These are phyloP conservation scores for Onthophagus taurus DNA, from an alignment of 1,140 invertebrate species.

Conservation along the genomic window DNA sequence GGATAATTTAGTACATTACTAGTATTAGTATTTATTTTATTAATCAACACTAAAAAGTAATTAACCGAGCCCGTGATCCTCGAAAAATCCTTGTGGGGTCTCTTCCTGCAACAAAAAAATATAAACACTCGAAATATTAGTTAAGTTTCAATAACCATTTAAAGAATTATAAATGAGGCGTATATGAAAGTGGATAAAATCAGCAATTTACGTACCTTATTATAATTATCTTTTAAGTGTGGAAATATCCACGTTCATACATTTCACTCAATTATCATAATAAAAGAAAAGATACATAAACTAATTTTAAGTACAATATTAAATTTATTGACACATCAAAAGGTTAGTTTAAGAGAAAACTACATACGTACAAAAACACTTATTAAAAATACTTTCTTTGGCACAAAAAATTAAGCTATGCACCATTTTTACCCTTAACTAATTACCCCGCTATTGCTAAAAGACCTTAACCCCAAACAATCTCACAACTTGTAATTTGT, in stretches of 20 bases:
- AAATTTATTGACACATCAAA: constrained; percentile 1
- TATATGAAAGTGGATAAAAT: constrained; percentile 15
- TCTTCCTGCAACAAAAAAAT: constrained; percentile 82
- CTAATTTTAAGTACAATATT: constrained; percentile 1
- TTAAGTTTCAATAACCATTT: background rate
- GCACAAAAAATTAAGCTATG: background rate
- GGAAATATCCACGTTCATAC: background rate
- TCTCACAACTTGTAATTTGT: too few relatives aligned
- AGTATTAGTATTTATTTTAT: too few relatives aligned
- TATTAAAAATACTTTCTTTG: background rate
- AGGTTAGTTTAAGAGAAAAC: background rate
- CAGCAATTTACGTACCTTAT: too few relatives aligned
- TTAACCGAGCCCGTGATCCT: constrained; percentile 95
- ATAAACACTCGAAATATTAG: constrained; percentile 1
- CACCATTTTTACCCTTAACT: background rate
- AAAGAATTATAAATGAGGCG: background rate
- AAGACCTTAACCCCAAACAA: too few relatives aligned
- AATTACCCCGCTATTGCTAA: background rate
- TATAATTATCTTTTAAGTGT: too few relatives aligned
- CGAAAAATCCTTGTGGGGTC: constrained; percentile 96
- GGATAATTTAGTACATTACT: too few relatives aligned
- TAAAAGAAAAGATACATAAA: background rate
- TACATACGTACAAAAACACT: background rate
- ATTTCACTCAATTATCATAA: background rate
- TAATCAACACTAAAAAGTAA: too few relatives aligned